Percentiles rank a stretch among this genome's conserved stretches.
Evolutionary conservation across 2,113 vertebrate species (phyloP).

Genomic region (Gnathonemus echidnorhynchus): DNA sequence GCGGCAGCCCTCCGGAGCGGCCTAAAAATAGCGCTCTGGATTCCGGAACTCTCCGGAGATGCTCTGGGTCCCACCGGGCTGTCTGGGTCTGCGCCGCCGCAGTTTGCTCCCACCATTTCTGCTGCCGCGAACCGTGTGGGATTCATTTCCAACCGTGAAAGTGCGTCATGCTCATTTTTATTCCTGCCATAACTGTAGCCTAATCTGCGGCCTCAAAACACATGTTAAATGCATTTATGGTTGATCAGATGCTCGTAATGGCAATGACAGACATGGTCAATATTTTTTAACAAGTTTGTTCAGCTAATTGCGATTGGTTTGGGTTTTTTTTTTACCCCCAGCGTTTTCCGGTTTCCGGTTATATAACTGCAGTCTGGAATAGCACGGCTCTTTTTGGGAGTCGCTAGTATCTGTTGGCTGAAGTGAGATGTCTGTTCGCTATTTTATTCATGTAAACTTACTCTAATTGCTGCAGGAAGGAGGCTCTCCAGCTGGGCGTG

Average conservation of each 20-base stretch:
- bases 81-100: background rate
- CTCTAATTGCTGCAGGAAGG: background rate
- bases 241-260: background rate
- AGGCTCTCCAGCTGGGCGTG: background rate
- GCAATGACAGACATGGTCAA: background rate
- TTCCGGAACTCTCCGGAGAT: background rate
- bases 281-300: conserved; percentile 5
- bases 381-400: background rate
- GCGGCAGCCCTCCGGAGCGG: no score
- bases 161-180: background rate
- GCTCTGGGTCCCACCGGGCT: background rate
- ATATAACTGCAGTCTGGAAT: background rate
- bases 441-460: conserved; percentile 1
- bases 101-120: background rate
- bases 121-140: background rate
- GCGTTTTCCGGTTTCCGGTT: background rate
- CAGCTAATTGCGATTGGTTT: background rate
- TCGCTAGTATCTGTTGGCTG: background rate
- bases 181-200: background rate
- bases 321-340: background rate
- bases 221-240: background rate
- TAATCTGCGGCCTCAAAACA: background rate
- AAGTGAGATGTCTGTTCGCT: background rate
- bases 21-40: background rate
- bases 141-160: background rate